phyloP scores from a whole-genome alignment of 2,888 invertebrate species.

The Prosapia bicincta region DNA sequence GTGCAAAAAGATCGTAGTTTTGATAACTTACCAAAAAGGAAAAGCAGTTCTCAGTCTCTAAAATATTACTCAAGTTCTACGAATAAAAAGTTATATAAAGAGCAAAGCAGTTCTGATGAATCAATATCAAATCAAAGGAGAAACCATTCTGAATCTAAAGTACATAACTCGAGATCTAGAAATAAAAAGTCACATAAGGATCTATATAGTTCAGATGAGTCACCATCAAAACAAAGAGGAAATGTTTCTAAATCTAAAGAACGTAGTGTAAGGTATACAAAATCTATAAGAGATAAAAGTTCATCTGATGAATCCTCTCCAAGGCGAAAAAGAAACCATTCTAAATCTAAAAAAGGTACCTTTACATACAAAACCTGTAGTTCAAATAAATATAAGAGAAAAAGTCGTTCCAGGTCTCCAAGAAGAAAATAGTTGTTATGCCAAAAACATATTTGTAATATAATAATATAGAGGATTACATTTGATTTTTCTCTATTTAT shows the following conservation, averaged over 20 bases:
- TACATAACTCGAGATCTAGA: background rate
- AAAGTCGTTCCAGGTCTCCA: conserved; percentile 20
- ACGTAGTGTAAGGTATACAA: no score
- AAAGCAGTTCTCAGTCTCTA: background rate
- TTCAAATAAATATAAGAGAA: background rate
- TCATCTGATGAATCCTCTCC: background rate
- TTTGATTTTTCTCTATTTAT: no score
- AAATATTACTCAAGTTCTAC: background rate
- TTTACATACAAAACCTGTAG: background rate
- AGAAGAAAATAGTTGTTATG: conserved; percentile 1
- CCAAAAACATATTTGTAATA: no score
- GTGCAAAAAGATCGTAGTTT: no score
- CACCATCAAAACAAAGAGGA: background rate
- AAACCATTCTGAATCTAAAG: background rate
- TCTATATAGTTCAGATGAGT: background rate
- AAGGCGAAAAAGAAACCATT: background rate
- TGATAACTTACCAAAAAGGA: no score
- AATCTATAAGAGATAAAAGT: no score
- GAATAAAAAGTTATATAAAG: background rate
- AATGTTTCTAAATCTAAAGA: background rate
- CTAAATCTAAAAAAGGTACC: background rate
- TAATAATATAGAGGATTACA: no score
- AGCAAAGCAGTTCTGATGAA: background rate
- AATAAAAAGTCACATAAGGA: background rate
- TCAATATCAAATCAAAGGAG: background rate